A percentile compares a stretch with the other conserved stretches of the same genome.
Evolutionary conservation across 2,113 vertebrate species (phyloP).

Genomic region (Menidia beryllina): DNA sequence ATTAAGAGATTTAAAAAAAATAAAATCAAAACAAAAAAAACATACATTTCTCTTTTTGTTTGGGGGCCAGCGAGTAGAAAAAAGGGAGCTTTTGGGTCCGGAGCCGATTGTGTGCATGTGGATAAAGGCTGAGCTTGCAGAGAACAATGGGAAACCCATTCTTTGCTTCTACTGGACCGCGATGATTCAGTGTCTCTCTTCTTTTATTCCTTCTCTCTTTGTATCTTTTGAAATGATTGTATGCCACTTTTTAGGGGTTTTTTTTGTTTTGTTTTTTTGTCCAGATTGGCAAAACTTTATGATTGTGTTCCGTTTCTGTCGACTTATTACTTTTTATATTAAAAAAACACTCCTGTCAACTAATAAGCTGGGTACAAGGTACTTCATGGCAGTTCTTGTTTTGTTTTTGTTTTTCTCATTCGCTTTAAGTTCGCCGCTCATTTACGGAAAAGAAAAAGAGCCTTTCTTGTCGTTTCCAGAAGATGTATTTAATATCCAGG

Average conservation of each 20-base stretch:
- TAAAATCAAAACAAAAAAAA: no score
- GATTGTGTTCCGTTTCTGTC: conserved; percentile 85
- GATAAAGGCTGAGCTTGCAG: conserved; percentile 72
- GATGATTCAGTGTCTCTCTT: conserved; percentile 75
- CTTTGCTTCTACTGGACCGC: conserved; percentile 84
- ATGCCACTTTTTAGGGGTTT: conserved; percentile 85
- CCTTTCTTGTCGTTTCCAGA: conserved; percentile 81
- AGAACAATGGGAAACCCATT: conserved; percentile 85
- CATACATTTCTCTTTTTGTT: conserved; percentile 64
- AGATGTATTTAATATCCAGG: conserved; percentile 83
- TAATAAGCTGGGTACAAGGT: conserved; percentile 91
- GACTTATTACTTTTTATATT: conserved; percentile 87
- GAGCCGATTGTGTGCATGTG: conserved; percentile 69
- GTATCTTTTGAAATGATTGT: conserved; percentile 80
- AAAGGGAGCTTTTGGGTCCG: conserved; percentile 71
- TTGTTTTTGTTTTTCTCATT: conserved; percentile 76
- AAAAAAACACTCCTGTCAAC: conserved; percentile 91
- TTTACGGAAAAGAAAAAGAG: conserved; percentile 62
- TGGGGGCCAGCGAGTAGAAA: conserved; percentile 68
- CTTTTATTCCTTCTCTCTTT: conserved; percentile 59
- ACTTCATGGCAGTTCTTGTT: conserved; percentile 86
- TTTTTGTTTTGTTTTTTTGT: conserved; percentile 38
- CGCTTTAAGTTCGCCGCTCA: conserved; percentile 75
- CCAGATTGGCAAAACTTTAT: conserved; percentile 83
- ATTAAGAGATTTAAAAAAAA: no score